Evolutionary conservation across 2,888 invertebrate genomes (phyloP).

Genomic region (Emmelina monodactyla): DNA sequence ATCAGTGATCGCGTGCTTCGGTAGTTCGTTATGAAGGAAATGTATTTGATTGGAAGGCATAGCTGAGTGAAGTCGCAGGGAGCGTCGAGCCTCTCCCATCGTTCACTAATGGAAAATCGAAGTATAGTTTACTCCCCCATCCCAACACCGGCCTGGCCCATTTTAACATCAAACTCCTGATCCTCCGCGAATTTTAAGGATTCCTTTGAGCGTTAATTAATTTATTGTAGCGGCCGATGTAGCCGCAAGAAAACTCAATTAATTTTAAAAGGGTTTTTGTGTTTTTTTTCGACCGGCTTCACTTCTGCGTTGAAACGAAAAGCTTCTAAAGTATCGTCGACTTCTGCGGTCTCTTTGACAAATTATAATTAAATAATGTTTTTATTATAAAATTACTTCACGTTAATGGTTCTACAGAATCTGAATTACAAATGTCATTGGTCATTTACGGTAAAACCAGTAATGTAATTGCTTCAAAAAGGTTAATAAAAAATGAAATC

Average conservation of each 20-base stretch:
- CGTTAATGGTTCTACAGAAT: neutral
- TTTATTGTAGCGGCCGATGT: constrained; percentile 61
- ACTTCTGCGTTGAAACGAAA: constrained; percentile 36
- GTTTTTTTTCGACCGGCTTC: constrained; percentile 51
- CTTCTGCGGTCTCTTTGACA: neutral
- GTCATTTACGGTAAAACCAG: neutral
- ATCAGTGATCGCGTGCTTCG: constrained; percentile 61
- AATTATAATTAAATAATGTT: too few relatives aligned
- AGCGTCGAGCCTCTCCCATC: constrained; percentile 45
- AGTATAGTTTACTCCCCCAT: constrained; percentile 47
- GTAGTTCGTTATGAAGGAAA: constrained; percentile 55
- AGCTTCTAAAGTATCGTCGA: constrained; percentile 15
- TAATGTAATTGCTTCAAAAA: constrained; percentile 18
- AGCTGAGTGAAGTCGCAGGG: constrained; percentile 38
- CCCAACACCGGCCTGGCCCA: constrained; percentile 26
- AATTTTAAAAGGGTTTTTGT: constrained; percentile 67
- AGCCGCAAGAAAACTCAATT: constrained; percentile 66
- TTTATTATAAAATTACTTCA: too few relatives aligned
- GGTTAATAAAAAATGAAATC: constrained; percentile 59
- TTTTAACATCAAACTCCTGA: constrained; percentile 51
- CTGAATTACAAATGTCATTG: neutral
- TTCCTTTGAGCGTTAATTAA: constrained; percentile 64
- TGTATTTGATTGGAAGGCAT: constrained; percentile 55
- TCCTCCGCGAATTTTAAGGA: constrained; percentile 62
- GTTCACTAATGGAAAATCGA: constrained; percentile 65